phyloP scores from a whole-genome alignment of 1,140 invertebrate species.

The Cyclargus thomasi region DNA sequence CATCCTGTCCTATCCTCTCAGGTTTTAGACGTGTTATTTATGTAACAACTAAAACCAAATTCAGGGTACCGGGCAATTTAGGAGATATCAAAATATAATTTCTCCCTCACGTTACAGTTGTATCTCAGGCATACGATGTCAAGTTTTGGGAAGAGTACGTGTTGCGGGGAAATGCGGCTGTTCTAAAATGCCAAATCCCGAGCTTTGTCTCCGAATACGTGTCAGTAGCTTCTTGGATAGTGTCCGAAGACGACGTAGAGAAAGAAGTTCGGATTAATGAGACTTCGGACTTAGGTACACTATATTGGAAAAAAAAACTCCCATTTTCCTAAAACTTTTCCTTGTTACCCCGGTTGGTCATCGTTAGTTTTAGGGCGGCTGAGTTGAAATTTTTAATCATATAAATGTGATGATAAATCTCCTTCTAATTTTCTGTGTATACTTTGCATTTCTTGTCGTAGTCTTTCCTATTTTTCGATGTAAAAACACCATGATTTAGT shows the following conservation, averaged over 20 bases:
- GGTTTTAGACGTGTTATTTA: no score
- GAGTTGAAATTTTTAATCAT: no score
- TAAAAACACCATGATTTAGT: neutral
- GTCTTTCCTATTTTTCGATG: no score
- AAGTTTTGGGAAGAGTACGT: conserved; percentile 93
- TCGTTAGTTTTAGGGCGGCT: neutral
- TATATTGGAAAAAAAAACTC: neutral
- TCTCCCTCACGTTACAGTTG: conserved; percentile 78
- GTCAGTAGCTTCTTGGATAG: conserved; percentile 87
- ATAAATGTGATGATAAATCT: no score
- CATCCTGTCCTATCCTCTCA: neutral
- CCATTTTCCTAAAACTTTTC: neutral
- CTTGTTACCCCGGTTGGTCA: neutral
- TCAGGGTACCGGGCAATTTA: neutral
- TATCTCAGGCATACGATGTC: conserved; percentile 90
- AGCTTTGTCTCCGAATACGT: conserved; percentile 90
- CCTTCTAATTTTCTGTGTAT: no score
- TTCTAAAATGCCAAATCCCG: conserved; percentile 90
- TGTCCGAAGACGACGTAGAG: conserved; percentile 71
- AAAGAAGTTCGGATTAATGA: conserved; percentile 56
- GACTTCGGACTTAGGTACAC: conserved; percentile 51
- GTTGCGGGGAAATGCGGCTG: conserved; percentile 89
- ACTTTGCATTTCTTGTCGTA: no score
- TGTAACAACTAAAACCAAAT: no score
- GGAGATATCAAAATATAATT: neutral